Conservation (phyloP, 1,140 invertebrate genomes). For the Mya arenaria region DNA sequence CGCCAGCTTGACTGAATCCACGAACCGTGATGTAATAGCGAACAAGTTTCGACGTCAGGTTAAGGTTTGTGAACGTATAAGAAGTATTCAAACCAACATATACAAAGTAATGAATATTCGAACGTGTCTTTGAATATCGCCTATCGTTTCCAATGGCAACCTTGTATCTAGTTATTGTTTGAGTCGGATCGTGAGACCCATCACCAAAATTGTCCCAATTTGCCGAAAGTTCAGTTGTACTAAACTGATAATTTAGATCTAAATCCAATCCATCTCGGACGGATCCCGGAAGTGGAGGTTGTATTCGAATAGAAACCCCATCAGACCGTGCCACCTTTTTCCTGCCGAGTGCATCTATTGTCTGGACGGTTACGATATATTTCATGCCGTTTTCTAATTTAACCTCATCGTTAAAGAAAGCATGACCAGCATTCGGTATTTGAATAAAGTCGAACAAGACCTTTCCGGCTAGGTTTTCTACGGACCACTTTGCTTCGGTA, state of each 20-base stretch:
- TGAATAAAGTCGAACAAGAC: constrained; percentile 7
- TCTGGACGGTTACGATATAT: constrained; percentile 30
- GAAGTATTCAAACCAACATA: constrained; percentile 43
- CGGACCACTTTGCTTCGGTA: constrained; percentile 11
- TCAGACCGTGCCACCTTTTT: constrained; percentile 13
- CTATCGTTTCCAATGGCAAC: constrained; percentile 42
- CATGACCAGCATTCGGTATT: not conserved
- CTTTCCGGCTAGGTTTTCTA: constrained; percentile 22
- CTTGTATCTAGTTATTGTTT: constrained; percentile 22
- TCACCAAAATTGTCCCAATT: constrained; percentile 46
- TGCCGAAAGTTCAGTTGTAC: constrained; percentile 25
- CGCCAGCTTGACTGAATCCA: constrained; percentile 23
- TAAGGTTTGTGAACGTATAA: constrained; percentile 34
- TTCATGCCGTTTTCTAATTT: constrained; percentile 39
- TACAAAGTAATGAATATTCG: constrained; percentile 44
- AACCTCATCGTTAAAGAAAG: constrained; percentile 42
- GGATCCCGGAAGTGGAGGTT: constrained; percentile 24
- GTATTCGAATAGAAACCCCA: constrained; percentile 31
- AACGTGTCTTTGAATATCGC: constrained; percentile 24
- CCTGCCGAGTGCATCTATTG: constrained; percentile 18
- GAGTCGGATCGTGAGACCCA: constrained; percentile 26
- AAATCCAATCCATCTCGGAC: constrained; percentile 19
- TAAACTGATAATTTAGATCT: constrained; percentile 34
- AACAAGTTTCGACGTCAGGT: constrained; percentile 25
- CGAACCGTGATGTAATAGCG: constrained; percentile 32